Conservation (phyloP, 2,888 invertebrate genomes). For the Cyclophora punctaria region DNA sequence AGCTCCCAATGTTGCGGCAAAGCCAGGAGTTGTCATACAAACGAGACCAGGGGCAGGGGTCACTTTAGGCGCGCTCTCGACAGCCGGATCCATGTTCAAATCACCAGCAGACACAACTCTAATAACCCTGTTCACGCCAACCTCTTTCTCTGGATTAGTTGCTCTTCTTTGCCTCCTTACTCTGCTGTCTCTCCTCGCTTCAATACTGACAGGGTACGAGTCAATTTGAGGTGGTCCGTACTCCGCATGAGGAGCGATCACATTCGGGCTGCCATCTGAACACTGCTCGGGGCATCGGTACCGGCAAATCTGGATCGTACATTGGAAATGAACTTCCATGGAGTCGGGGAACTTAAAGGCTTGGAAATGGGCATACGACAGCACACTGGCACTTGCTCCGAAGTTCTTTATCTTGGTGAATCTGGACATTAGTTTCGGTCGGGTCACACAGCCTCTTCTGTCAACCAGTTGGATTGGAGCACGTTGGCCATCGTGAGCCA, state of each 20-base stretch:
- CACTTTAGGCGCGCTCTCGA: constrained; percentile 77
- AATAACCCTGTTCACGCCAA: constrained; percentile 92
- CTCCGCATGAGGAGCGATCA: constrained; percentile 75
- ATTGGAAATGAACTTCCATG: constrained; percentile 97
- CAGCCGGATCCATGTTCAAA: constrained; percentile 85
- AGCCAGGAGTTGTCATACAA: constrained; percentile 96
- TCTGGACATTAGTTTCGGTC: constrained; percentile 93
- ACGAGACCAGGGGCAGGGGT: constrained; percentile 84
- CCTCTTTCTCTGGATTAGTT: constrained; percentile 82
- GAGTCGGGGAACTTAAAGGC: constrained; percentile 97
- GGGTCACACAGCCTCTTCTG: constrained; percentile 92
- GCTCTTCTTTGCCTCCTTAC: constrained; percentile 79
- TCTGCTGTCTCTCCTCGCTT: constrained; percentile 82
- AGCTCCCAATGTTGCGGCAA: constrained; percentile 88
- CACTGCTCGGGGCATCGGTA: constrained; percentile 96
- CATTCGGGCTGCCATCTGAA: constrained; percentile 76
- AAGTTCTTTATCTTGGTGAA: constrained; percentile 97
- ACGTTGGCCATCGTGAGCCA: constrained; percentile 95
- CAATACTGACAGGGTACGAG: constrained; percentile 74
- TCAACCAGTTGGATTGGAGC: constrained; percentile 95
- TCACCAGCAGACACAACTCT: constrained; percentile 94
- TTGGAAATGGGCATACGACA: constrained; percentile 95
- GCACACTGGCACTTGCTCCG: constrained; percentile 92
- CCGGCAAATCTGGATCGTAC: constrained; percentile 94
- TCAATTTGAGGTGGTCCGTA: constrained; percentile 82